Evolutionary conservation across 2,888 invertebrate genomes (phyloP).

Genomic region (Dinocampus coccinellae): DNA sequence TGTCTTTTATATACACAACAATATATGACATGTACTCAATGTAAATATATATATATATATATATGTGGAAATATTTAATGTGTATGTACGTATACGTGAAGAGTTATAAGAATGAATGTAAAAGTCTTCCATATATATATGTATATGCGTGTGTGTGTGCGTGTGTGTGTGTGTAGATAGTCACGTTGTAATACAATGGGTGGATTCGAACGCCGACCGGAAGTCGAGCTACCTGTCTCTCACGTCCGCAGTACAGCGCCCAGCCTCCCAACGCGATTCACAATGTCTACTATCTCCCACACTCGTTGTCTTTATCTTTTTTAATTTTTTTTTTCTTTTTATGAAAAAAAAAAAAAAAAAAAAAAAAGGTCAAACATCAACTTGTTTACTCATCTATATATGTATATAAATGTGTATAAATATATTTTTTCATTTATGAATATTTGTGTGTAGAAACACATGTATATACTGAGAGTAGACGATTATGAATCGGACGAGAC

Average conservation of each 20-base stretch:
- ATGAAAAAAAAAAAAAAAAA: too few species aligned
- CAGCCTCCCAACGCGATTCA: conserved; percentile 56
- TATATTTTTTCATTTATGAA: too few species aligned
- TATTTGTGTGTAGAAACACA: neutral
- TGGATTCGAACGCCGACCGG: conserved; percentile 54
- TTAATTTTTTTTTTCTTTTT: neutral
- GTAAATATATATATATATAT: neutral
- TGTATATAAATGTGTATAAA: neutral
- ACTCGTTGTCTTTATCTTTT: conserved; percentile 13
- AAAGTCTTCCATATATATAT: neutral
- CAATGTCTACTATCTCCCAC: conserved; percentile 26
- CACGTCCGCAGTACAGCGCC: conserved; percentile 58
- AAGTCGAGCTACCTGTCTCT: conserved; percentile 67
- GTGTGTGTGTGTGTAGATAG: conserved; percentile 38
- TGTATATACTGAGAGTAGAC: conserved; percentile 10
- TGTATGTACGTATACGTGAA: neutral
- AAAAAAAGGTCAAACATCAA: neutral
- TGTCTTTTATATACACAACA: neutral
- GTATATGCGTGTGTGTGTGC: neutral
- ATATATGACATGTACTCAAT: neutral
- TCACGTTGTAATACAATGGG: conserved; percentile 50
- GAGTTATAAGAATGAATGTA: neutral
- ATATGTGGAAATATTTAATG: neutral
- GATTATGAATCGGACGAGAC: conserved; percentile 5
- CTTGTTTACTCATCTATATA: conserved; percentile 3